Percentiles rank a stretch among this genome's conserved stretches.
Evolutionary conservation across 2,888 invertebrate genomes (phyloP).

Genomic region (Anoplius nigerrimus): DNA sequence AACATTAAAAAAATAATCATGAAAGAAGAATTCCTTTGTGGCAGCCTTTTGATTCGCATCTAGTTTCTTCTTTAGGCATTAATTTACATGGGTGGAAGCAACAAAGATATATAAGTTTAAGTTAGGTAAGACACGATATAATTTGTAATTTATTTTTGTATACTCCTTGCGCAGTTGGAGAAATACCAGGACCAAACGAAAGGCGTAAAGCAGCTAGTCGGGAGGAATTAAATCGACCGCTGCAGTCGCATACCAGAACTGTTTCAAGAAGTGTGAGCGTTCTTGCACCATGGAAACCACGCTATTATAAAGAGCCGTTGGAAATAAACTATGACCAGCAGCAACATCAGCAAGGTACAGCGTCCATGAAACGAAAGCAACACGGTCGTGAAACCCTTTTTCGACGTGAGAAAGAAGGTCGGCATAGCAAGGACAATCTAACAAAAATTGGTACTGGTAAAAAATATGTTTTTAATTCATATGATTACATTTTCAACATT

Average conservation of each 20-base stretch:
- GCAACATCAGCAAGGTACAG: conserved; percentile 72
- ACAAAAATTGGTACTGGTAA: conserved; percentile 65
- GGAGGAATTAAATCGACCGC: conserved; percentile 83
- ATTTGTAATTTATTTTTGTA: too few relatives aligned
- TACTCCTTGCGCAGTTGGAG: conserved; percentile 80
- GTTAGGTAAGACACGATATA: too few relatives aligned
- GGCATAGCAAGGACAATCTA: conserved; percentile 69
- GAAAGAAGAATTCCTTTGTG: too few relatives aligned
- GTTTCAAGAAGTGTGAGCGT: conserved; percentile 88
- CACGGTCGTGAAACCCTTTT: conserved; percentile 70
- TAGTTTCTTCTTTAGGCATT: too few relatives aligned
- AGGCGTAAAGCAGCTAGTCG: conserved; percentile 82
- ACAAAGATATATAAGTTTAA: too few relatives aligned
- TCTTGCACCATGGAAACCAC: conserved; percentile 89
- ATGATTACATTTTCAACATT: too few relatives aligned
- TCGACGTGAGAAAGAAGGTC: conserved; percentile 68
- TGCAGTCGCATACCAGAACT: conserved; percentile 81
- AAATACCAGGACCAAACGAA: conserved; percentile 85
- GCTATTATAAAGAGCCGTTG: conserved; percentile 83
- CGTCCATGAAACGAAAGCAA: conserved; percentile 73
- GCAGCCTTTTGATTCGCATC: too few relatives aligned
- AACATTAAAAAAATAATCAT: too few relatives aligned
- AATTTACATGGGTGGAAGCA: too few relatives aligned
- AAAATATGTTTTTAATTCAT: neutral
- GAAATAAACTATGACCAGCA: conserved; percentile 88